A percentile compares a stretch with the other conserved stretches of the same genome.
Conservation (phyloP, 2,797 vertebrate genomes). For the Scolopax rusticola region DNA sequence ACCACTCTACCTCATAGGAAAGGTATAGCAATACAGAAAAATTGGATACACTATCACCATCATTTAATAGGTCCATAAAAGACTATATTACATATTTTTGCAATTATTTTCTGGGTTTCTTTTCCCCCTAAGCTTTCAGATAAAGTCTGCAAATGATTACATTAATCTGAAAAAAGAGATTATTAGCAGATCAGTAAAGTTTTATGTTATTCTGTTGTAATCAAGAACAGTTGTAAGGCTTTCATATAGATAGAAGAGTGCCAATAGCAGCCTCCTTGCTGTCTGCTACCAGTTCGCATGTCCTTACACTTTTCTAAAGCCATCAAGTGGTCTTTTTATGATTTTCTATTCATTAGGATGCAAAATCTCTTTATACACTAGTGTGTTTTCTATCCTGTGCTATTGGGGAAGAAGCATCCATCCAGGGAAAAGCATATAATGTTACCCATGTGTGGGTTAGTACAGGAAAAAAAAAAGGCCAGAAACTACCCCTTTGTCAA, state of each 20-base stretch:
- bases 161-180: not conserved
- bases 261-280: not conserved
- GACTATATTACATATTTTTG: not conserved
- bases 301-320: not conserved
- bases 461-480: not conserved
- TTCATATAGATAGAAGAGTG: not conserved
- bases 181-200: not conserved
- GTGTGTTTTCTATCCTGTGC: not conserved
- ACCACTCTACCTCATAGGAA: not conserved
- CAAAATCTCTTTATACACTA: not conserved
- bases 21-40: not conserved
- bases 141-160: not conserved
- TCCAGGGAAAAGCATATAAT: not conserved
- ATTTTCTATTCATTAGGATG: not conserved
- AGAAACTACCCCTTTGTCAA: not conserved
- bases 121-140: not conserved
- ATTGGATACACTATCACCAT: not conserved
- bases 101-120: not conserved
- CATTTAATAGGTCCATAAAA: not conserved
- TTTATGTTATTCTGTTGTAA: not conserved
- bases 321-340: not conserved
- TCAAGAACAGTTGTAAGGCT: not conserved
- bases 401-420: accelerated
- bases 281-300: not conserved
- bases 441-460: not conserved